Percentiles rank a stretch among this genome's conserved stretches.
Evolutionary conservation across 1,140 invertebrate genomes (phyloP).

Genomic region (Neodiprion fabricii): DNA sequence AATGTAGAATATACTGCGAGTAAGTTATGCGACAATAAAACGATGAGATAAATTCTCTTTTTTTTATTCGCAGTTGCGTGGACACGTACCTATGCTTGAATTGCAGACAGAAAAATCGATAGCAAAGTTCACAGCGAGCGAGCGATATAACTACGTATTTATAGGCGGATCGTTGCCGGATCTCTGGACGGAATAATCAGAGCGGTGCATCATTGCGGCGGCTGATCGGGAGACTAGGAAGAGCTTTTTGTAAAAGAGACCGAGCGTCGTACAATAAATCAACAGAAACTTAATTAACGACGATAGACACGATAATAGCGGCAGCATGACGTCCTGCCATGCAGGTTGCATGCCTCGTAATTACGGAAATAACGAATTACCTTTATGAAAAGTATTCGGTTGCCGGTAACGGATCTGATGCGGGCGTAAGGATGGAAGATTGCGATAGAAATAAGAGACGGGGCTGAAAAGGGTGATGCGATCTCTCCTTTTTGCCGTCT

Average conservation of each 20-base stretch:
- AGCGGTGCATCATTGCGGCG: background rate
- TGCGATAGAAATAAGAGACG: too few species aligned
- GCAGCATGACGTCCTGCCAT: background rate
- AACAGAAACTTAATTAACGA: slow-evolving; percentile 5
- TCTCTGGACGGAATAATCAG: background rate
- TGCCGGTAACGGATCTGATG: too few species aligned
- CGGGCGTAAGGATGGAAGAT: too few species aligned
- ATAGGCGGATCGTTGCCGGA: background rate
- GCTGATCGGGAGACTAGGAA: background rate
- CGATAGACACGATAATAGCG: background rate
- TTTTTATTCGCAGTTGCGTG: too few species aligned
- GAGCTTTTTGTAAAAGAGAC: background rate
- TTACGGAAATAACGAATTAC: slow-evolving; percentile 7
- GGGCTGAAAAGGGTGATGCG: too few species aligned
- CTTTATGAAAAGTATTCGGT: background rate
- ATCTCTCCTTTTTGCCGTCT: too few species aligned
- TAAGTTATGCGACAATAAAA: too few species aligned
- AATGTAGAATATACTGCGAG: too few species aligned
- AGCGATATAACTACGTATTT: background rate
- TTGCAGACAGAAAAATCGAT: too few species aligned
- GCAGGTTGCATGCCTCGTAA: background rate
- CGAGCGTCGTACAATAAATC: background rate
- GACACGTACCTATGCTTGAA: too few species aligned
- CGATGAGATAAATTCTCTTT: too few species aligned
- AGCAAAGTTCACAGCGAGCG: background rate